Evolutionary conservation across 2,797 vertebrate species (phyloP), one percentile per base, ranked within the genome.

Genomic region (Avahi laniger): DNA sequence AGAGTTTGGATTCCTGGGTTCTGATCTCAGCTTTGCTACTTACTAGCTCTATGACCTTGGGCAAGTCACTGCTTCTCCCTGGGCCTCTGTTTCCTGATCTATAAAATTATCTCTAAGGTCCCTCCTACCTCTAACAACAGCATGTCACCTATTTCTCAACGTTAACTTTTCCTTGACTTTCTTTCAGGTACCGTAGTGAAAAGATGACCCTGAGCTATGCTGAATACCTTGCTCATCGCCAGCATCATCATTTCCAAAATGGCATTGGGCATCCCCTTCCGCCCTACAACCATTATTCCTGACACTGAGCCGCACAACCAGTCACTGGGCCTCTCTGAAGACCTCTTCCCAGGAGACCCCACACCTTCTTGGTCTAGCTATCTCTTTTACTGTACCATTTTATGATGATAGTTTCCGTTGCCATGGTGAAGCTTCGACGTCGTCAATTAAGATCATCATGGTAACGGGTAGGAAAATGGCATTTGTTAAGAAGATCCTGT

Each of bases 401-500:
- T 99, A 99, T 99, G 99, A 99, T 99, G 99, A 99, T 99, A 99
- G 99, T 99, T 99, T 99, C 99, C 99, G 99, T 99, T 99, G 99
- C 99, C 99, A 98, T 99, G 99, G 97, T 98, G 98, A 97, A 89
- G 90, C 98, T 98, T 98, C 80, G 46, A 97, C 80, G 61, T 35
- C 0, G 95, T 98, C 98, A 98, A 97, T 97, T 93, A 96, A 99
- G 98, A 98, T 98, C 99, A 98, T 98, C 99, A 94, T 99, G 99
- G 99, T 99, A 99, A 99, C 99, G 99, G 99, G 99, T 99, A 99
- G 99, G 99, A 99, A 99, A 98, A 99, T 98, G 98, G 67, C 98
- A 98, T 99, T 97, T 98, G 98, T 98, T 98, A 98, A 98, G 98
- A 99, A 99, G 98, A 99, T 97, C 98, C 97, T 98, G 96, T 97